These are phyloP conservation scores for Lytechinus variegatus DNA, from an alignment of 35 echinoderm and acorn worm species.

Conservation along the genomic window DNA sequence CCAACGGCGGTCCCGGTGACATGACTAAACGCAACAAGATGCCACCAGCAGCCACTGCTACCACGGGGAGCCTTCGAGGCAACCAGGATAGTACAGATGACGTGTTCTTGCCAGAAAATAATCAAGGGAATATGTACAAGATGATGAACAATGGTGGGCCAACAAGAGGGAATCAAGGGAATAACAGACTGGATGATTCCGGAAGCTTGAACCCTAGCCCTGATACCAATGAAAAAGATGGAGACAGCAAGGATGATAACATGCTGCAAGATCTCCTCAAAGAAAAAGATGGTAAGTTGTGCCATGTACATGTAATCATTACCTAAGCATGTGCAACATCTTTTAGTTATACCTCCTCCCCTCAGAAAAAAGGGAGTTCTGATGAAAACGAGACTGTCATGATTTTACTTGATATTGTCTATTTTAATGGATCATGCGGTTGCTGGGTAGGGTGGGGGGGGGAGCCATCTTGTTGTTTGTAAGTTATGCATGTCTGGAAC, in stretches of 20 bases:
- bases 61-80: not conserved
- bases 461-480: too few species aligned
- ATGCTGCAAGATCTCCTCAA: constrained; percentile 71
- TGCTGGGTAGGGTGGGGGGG: too few species aligned
- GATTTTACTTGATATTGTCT: too few species aligned
- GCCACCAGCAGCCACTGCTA: not conserved
- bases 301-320: not conserved
- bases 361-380: too few species aligned
- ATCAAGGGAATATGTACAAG: constrained; percentile 40
- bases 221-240: constrained; percentile 78
- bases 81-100: constrained; percentile 19
- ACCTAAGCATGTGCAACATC: too few species aligned
- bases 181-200: not conserved
- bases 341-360: too few species aligned
- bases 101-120: constrained; percentile 24
- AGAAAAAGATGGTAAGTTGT: constrained; percentile 58
- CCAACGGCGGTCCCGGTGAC: not conserved
- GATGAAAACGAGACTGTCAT: too few species aligned
- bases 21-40: constrained; percentile 22
- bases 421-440: too few species aligned
- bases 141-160: constrained; percentile 22
- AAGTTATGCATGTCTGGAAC: too few species aligned
- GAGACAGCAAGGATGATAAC: constrained; percentile 65
- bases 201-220: constrained; percentile 73
- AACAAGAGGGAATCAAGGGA: constrained; percentile 24